Conservation (phyloP, 64 coral and sea anemone species). For the Platygyra sinensis region DNA sequence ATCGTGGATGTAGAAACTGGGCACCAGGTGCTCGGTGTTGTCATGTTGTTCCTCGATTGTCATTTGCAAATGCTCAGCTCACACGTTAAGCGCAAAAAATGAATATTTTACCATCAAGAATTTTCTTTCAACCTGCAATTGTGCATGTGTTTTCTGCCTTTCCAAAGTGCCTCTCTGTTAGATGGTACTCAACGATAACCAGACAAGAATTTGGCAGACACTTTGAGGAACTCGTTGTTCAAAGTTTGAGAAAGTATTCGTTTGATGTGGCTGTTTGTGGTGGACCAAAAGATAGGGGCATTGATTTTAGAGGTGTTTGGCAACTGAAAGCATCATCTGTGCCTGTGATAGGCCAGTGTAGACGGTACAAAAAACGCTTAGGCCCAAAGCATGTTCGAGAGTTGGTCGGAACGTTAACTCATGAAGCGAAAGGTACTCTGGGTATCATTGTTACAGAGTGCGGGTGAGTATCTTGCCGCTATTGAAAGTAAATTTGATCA, state of each 20-base stretch:
- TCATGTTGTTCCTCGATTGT: no score
- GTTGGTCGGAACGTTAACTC: constrained; percentile 72
- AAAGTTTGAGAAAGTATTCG: constrained; percentile 48
- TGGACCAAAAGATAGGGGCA: constrained; percentile 70
- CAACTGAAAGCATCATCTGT: constrained; percentile 33
- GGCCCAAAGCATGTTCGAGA: constrained; percentile 73
- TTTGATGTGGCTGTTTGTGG: constrained; percentile 65
- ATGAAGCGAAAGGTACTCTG: constrained; percentile 54
- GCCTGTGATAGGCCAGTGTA: constrained; percentile 75
- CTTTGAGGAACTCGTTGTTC: constrained; percentile 67
- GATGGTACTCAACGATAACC: not conserved
- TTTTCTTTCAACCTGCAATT: not conserved
- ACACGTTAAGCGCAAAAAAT: not conserved
- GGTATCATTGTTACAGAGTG: constrained; percentile 68
- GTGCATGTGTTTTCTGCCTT: not conserved
- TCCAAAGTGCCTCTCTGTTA: not conserved
- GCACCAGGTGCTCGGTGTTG: no score
- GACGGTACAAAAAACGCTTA: constrained; percentile 63
- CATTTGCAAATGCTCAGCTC: no score
- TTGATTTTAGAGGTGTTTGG: constrained; percentile 80
- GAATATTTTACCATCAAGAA: not conserved
- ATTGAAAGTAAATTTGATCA: no score
- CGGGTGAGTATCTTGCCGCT: constrained; percentile 55
- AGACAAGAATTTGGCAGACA: constrained; percentile 47
- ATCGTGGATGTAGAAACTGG: no score